Evolutionary conservation across 2,888 invertebrate genomes (phyloP).

Genomic region (Iselma pallidipennis): DNA sequence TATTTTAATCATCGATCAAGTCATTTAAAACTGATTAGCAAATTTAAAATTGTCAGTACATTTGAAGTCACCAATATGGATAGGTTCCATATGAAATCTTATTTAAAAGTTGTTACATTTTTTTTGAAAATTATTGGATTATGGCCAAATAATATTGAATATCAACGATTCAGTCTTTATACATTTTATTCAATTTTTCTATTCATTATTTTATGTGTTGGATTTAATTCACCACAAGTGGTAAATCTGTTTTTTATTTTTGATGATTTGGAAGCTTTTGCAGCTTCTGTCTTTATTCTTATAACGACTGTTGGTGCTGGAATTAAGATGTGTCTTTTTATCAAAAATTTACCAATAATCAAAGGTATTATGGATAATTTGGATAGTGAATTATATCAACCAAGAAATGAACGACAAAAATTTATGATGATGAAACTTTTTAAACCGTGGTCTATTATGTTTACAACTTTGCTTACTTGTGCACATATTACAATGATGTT

Average conservation of each 20-base stretch:
- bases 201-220: neutral
- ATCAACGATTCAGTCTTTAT: neutral
- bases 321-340: neutral
- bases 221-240: neutral
- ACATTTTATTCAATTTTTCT: neutral
- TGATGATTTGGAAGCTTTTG: conserved; percentile 5
- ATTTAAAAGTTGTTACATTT: too few species aligned
- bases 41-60: too few species aligned
- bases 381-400: conserved; percentile 23
- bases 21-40: too few species aligned
- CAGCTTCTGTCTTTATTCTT: neutral
- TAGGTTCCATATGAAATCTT: too few species aligned
- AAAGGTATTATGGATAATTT: conserved; percentile 8
- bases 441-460: conserved; percentile 11
- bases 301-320: neutral
- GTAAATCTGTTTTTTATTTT: conserved; percentile 1
- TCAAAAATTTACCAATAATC: conserved; percentile 7
- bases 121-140: neutral
- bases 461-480: conserved; percentile 10
- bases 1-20: too few species aligned
- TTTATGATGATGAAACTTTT: conserved; percentile 7
- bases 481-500: neutral
- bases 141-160: neutral
- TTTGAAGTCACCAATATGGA: too few species aligned
- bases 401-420: conserved; percentile 18